Evolutionary conservation across 2,888 invertebrate genomes (phyloP).

Genomic region (Drosophila limbata): DNA sequence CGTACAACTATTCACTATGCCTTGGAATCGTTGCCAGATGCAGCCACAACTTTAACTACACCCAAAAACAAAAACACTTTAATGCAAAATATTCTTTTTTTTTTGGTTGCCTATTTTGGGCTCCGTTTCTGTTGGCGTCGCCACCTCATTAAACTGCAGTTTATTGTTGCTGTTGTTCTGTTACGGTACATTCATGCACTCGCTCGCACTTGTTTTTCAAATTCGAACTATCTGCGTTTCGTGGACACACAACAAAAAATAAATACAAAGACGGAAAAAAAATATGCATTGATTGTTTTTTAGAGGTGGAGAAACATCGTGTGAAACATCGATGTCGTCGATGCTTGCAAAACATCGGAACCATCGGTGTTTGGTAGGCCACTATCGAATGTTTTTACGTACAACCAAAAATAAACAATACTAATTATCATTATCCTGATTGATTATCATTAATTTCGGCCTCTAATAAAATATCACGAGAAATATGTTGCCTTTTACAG

Average conservation of each 20-base stretch:
- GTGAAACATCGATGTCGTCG: too few relatives aligned
- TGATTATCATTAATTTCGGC: too few relatives aligned
- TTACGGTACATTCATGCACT: constrained; percentile 6
- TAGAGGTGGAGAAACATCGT: too few relatives aligned
- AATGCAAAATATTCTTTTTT: neutral
- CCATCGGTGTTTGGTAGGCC: too few relatives aligned
- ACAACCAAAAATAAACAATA: too few relatives aligned
- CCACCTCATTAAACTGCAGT: constrained; percentile 47
- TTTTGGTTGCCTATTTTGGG: constrained; percentile 46
- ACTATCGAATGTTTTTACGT: too few relatives aligned
- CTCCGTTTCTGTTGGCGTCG: constrained; percentile 30
- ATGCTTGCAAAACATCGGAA: neutral
- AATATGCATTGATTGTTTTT: constrained; percentile 53
- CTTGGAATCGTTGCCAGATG: neutral
- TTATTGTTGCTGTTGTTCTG: constrained; percentile 15
- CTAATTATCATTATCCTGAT: too few relatives aligned
- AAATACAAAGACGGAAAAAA: constrained; percentile 39
- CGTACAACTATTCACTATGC: neutral
- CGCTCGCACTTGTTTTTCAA: constrained; percentile 4
- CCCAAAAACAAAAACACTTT: constrained; percentile 37
- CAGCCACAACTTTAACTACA: neutral
- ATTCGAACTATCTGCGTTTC: constrained; percentile 26
- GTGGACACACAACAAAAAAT: constrained; percentile 23
- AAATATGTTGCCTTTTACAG: too few relatives aligned
- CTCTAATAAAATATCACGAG: too few relatives aligned